Percentiles rank a stretch among this genome's conserved stretches.
Evolutionary conservation across 1,140 invertebrate genomes (phyloP).

Genomic region (Tetramorium simillimum): DNA sequence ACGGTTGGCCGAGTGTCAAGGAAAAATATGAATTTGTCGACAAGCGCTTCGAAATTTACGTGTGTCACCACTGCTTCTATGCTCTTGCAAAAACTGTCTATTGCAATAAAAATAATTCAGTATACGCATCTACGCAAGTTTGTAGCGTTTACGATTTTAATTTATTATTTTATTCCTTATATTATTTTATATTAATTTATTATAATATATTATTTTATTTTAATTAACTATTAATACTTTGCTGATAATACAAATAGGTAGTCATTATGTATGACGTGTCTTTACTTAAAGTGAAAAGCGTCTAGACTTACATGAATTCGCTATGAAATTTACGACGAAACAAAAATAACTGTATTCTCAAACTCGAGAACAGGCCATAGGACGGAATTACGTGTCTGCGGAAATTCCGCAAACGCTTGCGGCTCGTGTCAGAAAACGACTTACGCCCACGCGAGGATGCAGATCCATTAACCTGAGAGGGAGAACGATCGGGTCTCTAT

Average conservation of each 20-base stretch:
- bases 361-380: neutral
- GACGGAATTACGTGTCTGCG: conserved; percentile 23
- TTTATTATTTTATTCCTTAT: neutral
- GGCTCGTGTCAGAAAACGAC: conserved; percentile 55
- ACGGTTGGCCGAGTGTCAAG: neutral
- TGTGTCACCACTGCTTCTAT: neutral
- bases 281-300: neutral
- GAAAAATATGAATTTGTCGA: conserved; percentile 8
- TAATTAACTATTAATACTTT: neutral
- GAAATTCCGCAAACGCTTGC: conserved; percentile 55
- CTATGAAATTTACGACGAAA: neutral
- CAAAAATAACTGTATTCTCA: neutral
- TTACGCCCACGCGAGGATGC: conserved; percentile 54
- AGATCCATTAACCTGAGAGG: conserved; percentile 58
- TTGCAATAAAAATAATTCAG: neutral
- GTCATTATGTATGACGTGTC: neutral
- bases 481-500: conserved; percentile 58
- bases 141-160: neutral
- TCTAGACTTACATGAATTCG: neutral
- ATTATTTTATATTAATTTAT: neutral
- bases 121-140: neutral
- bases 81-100: neutral
- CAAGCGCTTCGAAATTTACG: neutral
- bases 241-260: neutral
- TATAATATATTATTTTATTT: neutral